phyloP scores from a whole-genome alignment of 2,113 vertebrate genomes.

The Phyllostomus hastatus region DNA sequence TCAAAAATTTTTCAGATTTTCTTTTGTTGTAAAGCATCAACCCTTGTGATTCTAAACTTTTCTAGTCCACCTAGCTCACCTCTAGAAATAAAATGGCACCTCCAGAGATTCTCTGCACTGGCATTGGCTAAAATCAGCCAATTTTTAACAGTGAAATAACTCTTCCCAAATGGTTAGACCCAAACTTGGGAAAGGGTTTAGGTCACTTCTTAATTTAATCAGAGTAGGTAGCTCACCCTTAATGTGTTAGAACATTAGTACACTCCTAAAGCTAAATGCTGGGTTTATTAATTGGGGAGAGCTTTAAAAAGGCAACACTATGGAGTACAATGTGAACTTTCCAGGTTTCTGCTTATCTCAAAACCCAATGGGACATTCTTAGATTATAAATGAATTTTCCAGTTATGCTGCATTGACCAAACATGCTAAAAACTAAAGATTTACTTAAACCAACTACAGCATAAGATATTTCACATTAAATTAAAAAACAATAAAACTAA shows the following conservation, averaged over 20 bases:
- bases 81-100: not conserved
- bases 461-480: not conserved
- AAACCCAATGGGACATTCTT: not conserved
- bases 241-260: constrained; percentile 15
- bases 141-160: not conserved
- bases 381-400: constrained; percentile 11
- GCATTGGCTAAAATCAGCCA: not conserved
- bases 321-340: not conserved
- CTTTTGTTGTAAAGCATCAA: not conserved
- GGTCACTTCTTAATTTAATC: constrained; percentile 53
- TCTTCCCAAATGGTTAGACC: constrained; percentile 16
- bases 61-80: not conserved
- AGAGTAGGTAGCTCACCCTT: not conserved
- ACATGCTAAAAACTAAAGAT: not conserved
- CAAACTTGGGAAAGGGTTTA: constrained; percentile 44
- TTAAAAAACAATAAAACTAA: not conserved
- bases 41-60: not conserved
- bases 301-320: not conserved
- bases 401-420: constrained; percentile 9
- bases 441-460: not conserved
- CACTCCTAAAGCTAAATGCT: constrained; percentile 14
- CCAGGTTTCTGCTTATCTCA: not conserved
- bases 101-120: not conserved
- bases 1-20: not conserved
- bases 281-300: constrained; percentile 39